Base-by-base conservation (phyloP, 37 sponge, comb jelly and placozoan species). In the Haliclona indistincta region DNA sequence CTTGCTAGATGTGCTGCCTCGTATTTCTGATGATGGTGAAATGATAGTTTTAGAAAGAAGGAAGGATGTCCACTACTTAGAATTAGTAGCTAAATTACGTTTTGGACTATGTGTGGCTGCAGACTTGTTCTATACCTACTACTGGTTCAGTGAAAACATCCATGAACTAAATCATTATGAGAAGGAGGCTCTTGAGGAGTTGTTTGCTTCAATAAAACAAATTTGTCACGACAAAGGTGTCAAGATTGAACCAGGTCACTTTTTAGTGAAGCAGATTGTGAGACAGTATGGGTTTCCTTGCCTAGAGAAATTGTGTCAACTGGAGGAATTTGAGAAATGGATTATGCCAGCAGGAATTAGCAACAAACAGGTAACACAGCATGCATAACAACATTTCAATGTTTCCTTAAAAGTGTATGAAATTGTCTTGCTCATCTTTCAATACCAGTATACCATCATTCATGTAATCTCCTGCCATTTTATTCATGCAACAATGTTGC, bases 271-370 rank as follows among this genome's bases (percentile, higher is more conserved):
- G 25, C 60, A 58, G 25, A 58, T 58, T 58, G 60, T 58, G 7
- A 58, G 60, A 58, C 60, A 20, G 25, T 58, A n/a, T 58, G 60
- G 60, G n/a, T 58, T 58, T 58, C 60, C 60, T n/a, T 58, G 28
- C n/a, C 28, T 58, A 7, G 60, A 20, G 6, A 20, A 58, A 20
- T 26, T 58, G 11, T 20, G 60, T 6, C 13, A 58, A 58, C 25
- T 58, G 22, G 6, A 11, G 7, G 23, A 58, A n/a, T 58, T 58
- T 58, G n/a, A n/a, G n/a, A 58, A 11, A 25, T 11, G 60, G 22
- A 25, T 11, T 7, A 11, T n/a, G n/a, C n/a, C n/a, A n/a, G n/a
- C n/a, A n/a, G n/a, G n/a, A n/a, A n/a, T n/a, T n/a, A n/a, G n/a
- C n/a, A n/a, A n/a, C n/a, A n/a, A n/a, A n/a, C n/a, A n/a, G n/a